These are phyloP conservation scores for Balanococcus diminutus DNA, from an alignment of 2,888 invertebrate genomes.

Conservation along the genomic window DNA sequence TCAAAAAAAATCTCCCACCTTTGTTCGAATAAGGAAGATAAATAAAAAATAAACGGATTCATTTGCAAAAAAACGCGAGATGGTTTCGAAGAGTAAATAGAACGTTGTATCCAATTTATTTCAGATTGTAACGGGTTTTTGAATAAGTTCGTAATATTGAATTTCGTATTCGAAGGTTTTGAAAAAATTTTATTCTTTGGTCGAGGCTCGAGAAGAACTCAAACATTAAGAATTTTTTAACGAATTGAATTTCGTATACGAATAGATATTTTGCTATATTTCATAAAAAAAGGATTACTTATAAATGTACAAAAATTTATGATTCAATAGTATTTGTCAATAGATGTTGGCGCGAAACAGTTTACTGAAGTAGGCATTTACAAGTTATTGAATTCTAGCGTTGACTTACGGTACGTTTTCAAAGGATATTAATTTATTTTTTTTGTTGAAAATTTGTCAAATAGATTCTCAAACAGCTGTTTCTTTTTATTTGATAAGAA, in stretches of 20 bases:
- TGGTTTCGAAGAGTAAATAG: background rate
- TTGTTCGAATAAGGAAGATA: background rate
- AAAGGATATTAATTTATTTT: background rate
- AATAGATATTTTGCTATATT: background rate
- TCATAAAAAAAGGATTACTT: background rate
- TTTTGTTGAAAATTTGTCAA: too few relatives aligned
- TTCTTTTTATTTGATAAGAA: too few relatives aligned
- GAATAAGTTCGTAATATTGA: background rate
- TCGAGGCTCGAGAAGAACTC: background rate
- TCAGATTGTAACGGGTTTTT: background rate
- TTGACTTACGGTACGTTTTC: background rate
- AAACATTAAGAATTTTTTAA: background rate
- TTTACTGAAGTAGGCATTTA: background rate
- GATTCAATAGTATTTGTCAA: background rate
- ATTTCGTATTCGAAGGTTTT: background rate
- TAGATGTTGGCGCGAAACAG: background rate
- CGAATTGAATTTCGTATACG: background rate
- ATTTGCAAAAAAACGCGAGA: constrained; percentile 1
- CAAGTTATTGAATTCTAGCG: background rate
- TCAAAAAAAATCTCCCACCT: background rate
- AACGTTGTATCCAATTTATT: background rate
- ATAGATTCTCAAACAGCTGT: too few relatives aligned
- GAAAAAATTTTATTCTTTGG: background rate
- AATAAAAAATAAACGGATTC: background rate
- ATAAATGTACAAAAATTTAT: too few relatives aligned